These are phyloP conservation scores for Leptopilina myrica DNA, from an alignment of 2,888 invertebrate genomes.

Conservation along the genomic window DNA sequence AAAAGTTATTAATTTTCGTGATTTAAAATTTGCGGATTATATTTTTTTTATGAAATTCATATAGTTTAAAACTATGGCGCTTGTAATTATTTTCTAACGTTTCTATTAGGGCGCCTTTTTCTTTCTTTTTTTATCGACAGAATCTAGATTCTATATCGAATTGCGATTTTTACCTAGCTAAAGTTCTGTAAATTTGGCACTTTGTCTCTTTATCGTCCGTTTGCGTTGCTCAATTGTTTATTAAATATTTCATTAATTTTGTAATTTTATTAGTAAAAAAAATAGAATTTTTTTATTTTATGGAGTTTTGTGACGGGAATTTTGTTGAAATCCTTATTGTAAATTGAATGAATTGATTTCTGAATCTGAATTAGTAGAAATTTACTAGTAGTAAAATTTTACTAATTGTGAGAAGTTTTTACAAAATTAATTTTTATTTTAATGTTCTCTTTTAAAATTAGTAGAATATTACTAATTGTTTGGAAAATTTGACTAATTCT, in stretches of 20 bases:
- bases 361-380: too few species aligned
- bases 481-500: too few species aligned
- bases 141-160: constrained; percentile 25
- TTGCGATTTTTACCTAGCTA: constrained; percentile 21
- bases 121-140: neutral
- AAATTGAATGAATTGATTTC: too few species aligned
- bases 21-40: constrained; percentile 25
- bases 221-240: constrained; percentile 5
- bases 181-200: constrained; percentile 28
- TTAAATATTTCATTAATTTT: neutral
- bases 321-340: too few species aligned
- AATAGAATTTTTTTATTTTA: too few species aligned
- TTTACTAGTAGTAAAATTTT: too few species aligned
- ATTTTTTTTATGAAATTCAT: constrained; percentile 10
- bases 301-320: too few species aligned
- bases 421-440: too few species aligned
- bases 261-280: too few species aligned
- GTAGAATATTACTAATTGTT: too few species aligned
- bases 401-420: too few species aligned
- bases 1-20: constrained; percentile 4
- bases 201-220: constrained; percentile 25
- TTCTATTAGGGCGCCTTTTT: neutral
- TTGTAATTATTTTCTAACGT: constrained; percentile 20
- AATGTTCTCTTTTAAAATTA: too few species aligned
- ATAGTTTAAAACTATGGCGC: constrained; percentile 34